These are phyloP conservation scores for Spea bombifrons DNA, from an alignment of 2,113 vertebrate species.

Conservation along the genomic window DNA sequence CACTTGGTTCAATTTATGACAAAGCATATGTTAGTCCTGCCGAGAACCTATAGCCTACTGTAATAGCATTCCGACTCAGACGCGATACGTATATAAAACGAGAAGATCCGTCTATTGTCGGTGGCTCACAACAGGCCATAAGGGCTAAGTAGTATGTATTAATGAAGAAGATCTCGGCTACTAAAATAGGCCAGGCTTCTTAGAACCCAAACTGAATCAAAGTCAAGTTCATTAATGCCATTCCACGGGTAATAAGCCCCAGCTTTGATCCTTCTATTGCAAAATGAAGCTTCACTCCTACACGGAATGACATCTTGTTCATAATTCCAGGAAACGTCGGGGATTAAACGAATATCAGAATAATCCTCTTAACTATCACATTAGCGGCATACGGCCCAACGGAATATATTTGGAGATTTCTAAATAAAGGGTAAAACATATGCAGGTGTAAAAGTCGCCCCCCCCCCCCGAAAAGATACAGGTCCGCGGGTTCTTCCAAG, in stretches of 20 bases:
- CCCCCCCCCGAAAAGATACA: not conserved
- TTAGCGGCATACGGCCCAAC: not conserved
- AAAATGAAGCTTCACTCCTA: not conserved
- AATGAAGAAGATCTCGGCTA: not conserved
- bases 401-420: not conserved
- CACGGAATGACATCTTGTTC: not conserved
- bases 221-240: not conserved
- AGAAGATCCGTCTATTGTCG: not conserved
- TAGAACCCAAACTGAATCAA: not conserved
- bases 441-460: not conserved
- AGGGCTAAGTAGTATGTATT: not conserved
- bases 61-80: no score
- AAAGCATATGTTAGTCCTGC: no score
- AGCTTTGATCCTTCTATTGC: not conserved
- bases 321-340: conserved; percentile 17
- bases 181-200: not conserved
- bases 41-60: no score
- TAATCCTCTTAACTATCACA: not conserved
- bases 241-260: not conserved
- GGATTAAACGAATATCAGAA: conserved; percentile 28
- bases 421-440: not conserved
- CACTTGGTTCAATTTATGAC: no score
- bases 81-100: not conserved
- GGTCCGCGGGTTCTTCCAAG: conserved; percentile 29
- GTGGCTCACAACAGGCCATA: not conserved